Evolutionary conservation across 1,140 invertebrate species (phyloP), one percentile per base, ranked within the genome.

Genomic region (Manduca sexta): DNA sequence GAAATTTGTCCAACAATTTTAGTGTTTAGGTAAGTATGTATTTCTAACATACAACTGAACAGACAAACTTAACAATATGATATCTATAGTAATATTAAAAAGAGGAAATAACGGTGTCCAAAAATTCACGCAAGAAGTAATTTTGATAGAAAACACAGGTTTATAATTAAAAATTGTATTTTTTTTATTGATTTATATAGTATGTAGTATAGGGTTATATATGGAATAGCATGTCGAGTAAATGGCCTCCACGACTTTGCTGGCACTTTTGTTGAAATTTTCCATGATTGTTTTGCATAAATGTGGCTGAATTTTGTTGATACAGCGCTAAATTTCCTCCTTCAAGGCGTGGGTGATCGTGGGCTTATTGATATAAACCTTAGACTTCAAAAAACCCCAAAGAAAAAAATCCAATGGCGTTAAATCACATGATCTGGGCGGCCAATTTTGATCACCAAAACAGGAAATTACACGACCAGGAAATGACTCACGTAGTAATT

Each of bases 401-500:
- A 52, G 45, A 45, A 57, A 52, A 5, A 57, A 57, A 38, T 56
- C 42, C 26, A 49, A 56, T 38, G 41, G 45, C 34, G 45, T 49
- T 52, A 57, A 52, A 52, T 57, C 40, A 44, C 46, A 50, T 33
- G 21, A 50, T 47, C 50, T 53, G 37, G 43, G 33, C 11, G 45
- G 14, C 16, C 44, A 59, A 47, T 59, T 54, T 14, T 57, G 40
- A 57, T 52, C 45, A 49, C 42, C 45, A 14, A 57, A 51, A 48
- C 35, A n/a, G 38, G 44, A 52, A 14, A 45, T 14, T 45, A 45
- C 46, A 55, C 30, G 26, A 45, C 43, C 30, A 18, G 42, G 37
- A 55, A 49, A 55, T 49, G 47, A 46, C 18, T 56, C 47, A 43
- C 49, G 53, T 29, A 56, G 37, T 46, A 49, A 56, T 50, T 40